Base-by-base conservation (phyloP, 2,113 vertebrate genomes). In the Mustelus asterias region DNA sequence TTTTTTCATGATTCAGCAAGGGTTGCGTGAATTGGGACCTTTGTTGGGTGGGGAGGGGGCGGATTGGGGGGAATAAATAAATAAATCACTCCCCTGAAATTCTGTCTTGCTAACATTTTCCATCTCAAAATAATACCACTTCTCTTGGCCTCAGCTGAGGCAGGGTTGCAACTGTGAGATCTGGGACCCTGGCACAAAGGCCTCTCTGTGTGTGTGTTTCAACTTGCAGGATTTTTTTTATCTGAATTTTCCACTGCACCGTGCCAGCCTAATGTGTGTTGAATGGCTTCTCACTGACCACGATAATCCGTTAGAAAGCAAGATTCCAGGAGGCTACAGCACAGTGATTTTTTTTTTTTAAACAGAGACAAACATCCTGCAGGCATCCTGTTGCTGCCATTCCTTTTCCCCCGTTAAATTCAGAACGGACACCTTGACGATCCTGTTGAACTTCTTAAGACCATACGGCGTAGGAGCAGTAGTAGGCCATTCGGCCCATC, bases 211-310 rank as follows among this genome's bases (percentile, higher is more conserved):
- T 54, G 92, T 95, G 14, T 72, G 65, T 48, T 72, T 95, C 67
- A 44, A 95, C 67, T 48, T 95, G 20, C 93, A 95, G 67, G 92
- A 2, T 70, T 48, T 95, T 95, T 95, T 95, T 48, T 24, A 72
- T 54, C 67, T 72, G 26, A 95, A 95, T 72, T 95, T 95, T 95
- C 94, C 94, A 95, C 72, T 72, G 69, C 69, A 33, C 69, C 48
- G 94, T 95, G 94, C 94, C 94, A 95, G 94, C 24, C 94, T 95
- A n/a, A 95, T 95, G 41, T 95, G 22, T 72, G 24, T 44, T 72
- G 67, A 95, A 72, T 95, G 94, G 89, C 72, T 95, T 76, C 44
- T 76, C 94, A 95, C 41, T 44, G 16, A 70, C 20, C 29, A 16
- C 69, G 54, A 26, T 95, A 95, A 72, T 72, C 94, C 94, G 54